These are phyloP conservation scores for Rhagoletis pomonella DNA, from an alignment of 1,140 invertebrate genomes.

Conservation along the genomic window DNA sequence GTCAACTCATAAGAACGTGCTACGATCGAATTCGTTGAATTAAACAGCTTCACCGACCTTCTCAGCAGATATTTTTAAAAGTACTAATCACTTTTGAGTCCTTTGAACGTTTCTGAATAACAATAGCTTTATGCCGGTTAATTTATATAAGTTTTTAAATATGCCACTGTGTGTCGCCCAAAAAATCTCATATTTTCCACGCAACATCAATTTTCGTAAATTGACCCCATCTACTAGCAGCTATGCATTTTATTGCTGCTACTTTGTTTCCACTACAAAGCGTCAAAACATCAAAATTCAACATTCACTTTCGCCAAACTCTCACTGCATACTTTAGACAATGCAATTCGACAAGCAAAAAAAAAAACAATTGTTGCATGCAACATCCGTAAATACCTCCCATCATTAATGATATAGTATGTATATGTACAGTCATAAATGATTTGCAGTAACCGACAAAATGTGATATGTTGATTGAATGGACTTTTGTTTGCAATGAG, in stretches of 20 bases:
- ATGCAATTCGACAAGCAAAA: neutral
- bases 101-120: too few species aligned
- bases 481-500: conserved; percentile 13
- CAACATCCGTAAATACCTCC: neutral
- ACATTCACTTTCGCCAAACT: conserved; percentile 50
- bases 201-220: too few species aligned
- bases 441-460: conserved; percentile 1
- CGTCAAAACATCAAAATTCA: neutral
- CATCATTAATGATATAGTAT: neutral
- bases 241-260: neutral
- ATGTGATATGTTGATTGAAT: neutral
- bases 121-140: too few species aligned
- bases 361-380: conserved; percentile 1
- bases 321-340: neutral
- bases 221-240: too few species aligned
- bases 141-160: too few species aligned
- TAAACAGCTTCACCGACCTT: too few species aligned
- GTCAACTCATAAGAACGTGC: too few species aligned
- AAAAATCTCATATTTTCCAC: too few species aligned
- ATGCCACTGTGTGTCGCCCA: too few species aligned
- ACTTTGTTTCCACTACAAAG: neutral
- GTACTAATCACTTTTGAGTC: too few species aligned
- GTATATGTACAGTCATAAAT: neutral
- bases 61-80: too few species aligned
- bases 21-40: too few species aligned